A percentile compares a stretch with the other conserved stretches of the same genome.
These are phyloP conservation scores for Oryzias melastigma DNA, from an alignment of 2,113 vertebrate species.

Conservation along the genomic window DNA sequence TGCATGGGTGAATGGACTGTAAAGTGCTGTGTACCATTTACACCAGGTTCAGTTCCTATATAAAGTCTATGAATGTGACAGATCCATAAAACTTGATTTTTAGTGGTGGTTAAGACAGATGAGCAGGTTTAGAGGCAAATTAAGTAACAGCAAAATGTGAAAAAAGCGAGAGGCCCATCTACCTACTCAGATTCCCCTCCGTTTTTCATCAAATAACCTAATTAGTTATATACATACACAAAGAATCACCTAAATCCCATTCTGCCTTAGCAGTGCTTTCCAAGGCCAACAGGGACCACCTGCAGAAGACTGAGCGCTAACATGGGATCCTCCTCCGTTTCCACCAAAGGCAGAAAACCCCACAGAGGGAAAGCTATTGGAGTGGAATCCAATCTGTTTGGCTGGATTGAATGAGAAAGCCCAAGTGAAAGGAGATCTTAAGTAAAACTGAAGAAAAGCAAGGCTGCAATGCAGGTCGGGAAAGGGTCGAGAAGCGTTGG, in stretches of 20 bases:
- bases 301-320: slow-evolving; percentile 28
- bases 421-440: slow-evolving; percentile 58
- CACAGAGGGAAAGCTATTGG: slow-evolving; percentile 30
- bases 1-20: no score
- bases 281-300: slow-evolving; percentile 34
- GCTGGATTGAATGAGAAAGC: slow-evolving; percentile 46
- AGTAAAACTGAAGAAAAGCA: slow-evolving; percentile 50
- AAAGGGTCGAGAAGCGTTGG: slow-evolving; percentile 35
- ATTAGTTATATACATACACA: slow-evolving; percentile 31
- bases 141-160: slow-evolving; percentile 34
- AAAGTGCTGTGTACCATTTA: no score
- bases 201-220: slow-evolving; percentile 57
- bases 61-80: no score
- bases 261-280: slow-evolving; percentile 27
- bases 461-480: slow-evolving; percentile 21
- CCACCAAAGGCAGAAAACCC: slow-evolving; percentile 52
- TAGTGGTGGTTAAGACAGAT: slow-evolving; percentile 9
- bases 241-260: slow-evolving; percentile 34
- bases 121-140: slow-evolving; percentile 27
- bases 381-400: slow-evolving; percentile 59
- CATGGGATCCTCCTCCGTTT: slow-evolving; percentile 25
- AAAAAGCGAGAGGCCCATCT: slow-evolving; percentile 9
- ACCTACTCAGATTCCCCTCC: slow-evolving; percentile 28
- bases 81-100: no score
- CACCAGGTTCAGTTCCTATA: no score